phyloP scores from a whole-genome alignment of 2,113 vertebrate genomes.

The Istiophorus platypterus region DNA sequence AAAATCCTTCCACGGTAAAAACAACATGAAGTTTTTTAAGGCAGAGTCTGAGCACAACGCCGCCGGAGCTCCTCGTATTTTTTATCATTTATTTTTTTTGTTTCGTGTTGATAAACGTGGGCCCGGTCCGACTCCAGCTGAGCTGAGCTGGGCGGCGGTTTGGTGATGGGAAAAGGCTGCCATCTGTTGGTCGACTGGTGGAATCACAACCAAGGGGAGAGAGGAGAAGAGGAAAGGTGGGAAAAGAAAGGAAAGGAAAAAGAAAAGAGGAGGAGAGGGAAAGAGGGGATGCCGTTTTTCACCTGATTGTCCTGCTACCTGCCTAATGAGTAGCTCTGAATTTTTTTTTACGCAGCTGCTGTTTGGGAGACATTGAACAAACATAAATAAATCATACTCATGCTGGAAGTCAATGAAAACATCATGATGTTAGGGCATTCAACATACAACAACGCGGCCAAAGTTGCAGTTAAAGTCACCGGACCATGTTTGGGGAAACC shows the following conservation, averaged over 20 bases:
- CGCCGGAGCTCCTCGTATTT: conserved; percentile 33
- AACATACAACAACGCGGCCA: background rate
- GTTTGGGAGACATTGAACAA: conserved; percentile 12
- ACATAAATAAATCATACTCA: conserved; percentile 35
- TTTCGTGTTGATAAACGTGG: conserved; percentile 18
- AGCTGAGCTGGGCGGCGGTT: conserved; percentile 40
- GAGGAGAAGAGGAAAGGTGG: conserved; percentile 14
- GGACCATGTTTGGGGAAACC: conserved; percentile 50
- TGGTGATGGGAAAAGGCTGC: conserved; percentile 42
- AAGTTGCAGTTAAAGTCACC: background rate
- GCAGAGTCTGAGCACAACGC: conserved; percentile 63
- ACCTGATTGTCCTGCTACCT: conserved; percentile 57
- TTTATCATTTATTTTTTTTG: too few species aligned
- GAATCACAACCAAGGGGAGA: conserved; percentile 57
- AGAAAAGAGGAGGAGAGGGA: conserved; percentile 37
- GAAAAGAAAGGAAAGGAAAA: conserved; percentile 11
- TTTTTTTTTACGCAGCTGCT: conserved; percentile 22
- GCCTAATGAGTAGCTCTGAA: conserved; percentile 20
- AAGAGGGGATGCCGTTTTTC: conserved; percentile 78
- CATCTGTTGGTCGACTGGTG: conserved; percentile 73
- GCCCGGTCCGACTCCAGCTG: conserved; percentile 26
- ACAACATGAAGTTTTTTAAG: conserved; percentile 57
- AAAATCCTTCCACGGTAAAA: conserved; percentile 43
- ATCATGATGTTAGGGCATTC: conserved; percentile 13
- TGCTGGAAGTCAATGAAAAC: conserved; percentile 38